A percentile compares a stretch with the other conserved stretches of the same genome.
These are phyloP conservation scores for Coelopa frigida DNA, from an alignment of 1,140 invertebrate species.

Conservation along the genomic window DNA sequence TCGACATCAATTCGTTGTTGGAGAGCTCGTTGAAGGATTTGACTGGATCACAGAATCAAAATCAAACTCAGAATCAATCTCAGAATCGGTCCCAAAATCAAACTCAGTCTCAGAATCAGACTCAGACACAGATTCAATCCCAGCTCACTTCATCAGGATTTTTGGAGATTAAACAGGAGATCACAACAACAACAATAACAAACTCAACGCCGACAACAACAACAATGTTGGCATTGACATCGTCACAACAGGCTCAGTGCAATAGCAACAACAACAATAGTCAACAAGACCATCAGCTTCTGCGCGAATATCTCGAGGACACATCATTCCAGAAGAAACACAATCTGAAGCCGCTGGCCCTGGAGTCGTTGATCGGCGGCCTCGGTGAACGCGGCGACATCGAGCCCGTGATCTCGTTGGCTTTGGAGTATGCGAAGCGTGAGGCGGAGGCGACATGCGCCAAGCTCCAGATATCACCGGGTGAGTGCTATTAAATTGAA, in stretches of 20 bases:
- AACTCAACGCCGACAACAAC: neutral
- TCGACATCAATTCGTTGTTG: constrained; percentile 38
- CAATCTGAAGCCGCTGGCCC: constrained; percentile 67
- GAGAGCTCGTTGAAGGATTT: constrained; percentile 19
- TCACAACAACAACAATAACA: neutral
- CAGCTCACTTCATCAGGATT: too few relatives aligned
- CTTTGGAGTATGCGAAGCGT: constrained; percentile 75
- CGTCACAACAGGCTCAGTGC: constrained; percentile 15
- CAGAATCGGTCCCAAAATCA: too few relatives aligned
- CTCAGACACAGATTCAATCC: too few relatives aligned
- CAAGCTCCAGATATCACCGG: constrained; percentile 75
- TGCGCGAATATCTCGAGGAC: constrained; percentile 73
- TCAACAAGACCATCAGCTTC: constrained; percentile 63
- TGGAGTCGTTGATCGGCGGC: constrained; percentile 48
- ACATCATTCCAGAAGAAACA: constrained; percentile 75
- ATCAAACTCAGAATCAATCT: too few relatives aligned
- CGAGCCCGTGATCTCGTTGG: constrained; percentile 74
- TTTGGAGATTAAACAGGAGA: too few relatives aligned
- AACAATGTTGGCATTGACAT: neutral
- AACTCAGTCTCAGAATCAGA: too few relatives aligned
- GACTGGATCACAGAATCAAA: constrained; percentile 17
- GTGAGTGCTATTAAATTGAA: constrained; percentile 49
- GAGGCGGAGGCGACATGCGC: constrained; percentile 79
- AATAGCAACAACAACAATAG: constrained; percentile 18
- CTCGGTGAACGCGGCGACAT: constrained; percentile 57